These are phyloP conservation scores for Trichogramma pretiosum DNA, from an alignment of 1,140 invertebrate genomes.

Conservation along the genomic window DNA sequence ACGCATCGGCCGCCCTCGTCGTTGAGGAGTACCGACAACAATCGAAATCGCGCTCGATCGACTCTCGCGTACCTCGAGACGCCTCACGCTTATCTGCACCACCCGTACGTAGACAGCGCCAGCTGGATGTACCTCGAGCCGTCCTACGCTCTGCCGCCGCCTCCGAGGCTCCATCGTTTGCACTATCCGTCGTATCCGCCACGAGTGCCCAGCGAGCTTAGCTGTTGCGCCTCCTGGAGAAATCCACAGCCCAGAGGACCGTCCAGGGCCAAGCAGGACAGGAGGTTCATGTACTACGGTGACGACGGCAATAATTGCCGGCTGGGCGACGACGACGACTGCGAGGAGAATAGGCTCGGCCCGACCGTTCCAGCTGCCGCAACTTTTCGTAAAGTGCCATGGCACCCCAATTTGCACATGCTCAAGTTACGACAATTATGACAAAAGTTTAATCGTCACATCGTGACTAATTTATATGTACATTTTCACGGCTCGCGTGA, in stretches of 20 bases:
- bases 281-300: no score
- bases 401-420: slow-evolving; percentile 46
- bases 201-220: no score
- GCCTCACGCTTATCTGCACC: not conserved
- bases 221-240: slow-evolving; percentile 6
- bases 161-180: slow-evolving; percentile 20
- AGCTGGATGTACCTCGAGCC: slow-evolving; percentile 36
- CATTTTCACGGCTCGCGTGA: no score
- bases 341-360: not conserved
- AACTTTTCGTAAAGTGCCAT: slow-evolving; percentile 45
- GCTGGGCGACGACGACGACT: no score
- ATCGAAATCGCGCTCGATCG: not conserved
- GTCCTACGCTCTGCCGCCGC: slow-evolving; percentile 17
- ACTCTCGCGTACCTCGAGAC: not conserved
- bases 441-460: no score
- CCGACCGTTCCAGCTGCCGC: slow-evolving; percentile 23
- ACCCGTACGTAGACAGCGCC: slow-evolving; percentile 28
- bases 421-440: slow-evolving; percentile 39
- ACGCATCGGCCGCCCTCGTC: not conserved
- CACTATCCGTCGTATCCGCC: slow-evolving; percentile 20
- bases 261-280: no score
- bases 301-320: no score
- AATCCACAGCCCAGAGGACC: no score
- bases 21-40: no score
- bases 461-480: no score